Base-by-base conservation (phyloP, 1,140 invertebrate genomes). In the Tetraneura akinire region DNA sequence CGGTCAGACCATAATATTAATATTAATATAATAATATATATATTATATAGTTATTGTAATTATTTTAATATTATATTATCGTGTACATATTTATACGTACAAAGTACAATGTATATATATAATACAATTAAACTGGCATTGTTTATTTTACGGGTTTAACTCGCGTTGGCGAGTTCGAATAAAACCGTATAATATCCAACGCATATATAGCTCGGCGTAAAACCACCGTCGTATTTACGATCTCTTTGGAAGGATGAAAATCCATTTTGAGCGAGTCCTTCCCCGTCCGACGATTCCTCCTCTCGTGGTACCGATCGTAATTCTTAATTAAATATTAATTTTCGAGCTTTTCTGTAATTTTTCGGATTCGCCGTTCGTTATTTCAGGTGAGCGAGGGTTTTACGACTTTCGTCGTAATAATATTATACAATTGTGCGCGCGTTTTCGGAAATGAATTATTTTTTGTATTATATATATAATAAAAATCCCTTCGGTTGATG, bases 281-380 rank as follows among this genome's bases (percentile, higher is more conserved):
- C 21, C 42, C 21, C 13, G 23, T 8, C 37, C 42, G 21, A 45
- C 66, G 3, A 23, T 21, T 14, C 14, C 37, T n/a, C n/a, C n/a
- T n/a, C n/a, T n/a, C n/a, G n/a, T n/a, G 23, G 66, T 14, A 13
- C 26, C 1, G 66, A 37, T 47, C 66, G 66, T 68, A 68, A 68
- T 68, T 68, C 66, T 68, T 47, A 47, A 68, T 68, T 68, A 68
- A 68, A 68, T 68, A 68, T 68, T 68, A 68, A 68, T 68, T 68
- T 68, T 21, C 21, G 42, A 47, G 21, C 37, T 68, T 3, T 21
- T 68, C 66, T 10, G 13, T 68, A 68, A 23, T 68, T 23, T 45
- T 68, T 68, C 13, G 23, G 47, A 68, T 68, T 45, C 23, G 16
- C 66, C 32, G 37, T 37, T 47, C 45, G 23, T 47, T n/a, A n/a